Evolutionary conservation across 2,888 invertebrate species (phyloP).

Genomic region (Tetheella fluctuosa): DNA sequence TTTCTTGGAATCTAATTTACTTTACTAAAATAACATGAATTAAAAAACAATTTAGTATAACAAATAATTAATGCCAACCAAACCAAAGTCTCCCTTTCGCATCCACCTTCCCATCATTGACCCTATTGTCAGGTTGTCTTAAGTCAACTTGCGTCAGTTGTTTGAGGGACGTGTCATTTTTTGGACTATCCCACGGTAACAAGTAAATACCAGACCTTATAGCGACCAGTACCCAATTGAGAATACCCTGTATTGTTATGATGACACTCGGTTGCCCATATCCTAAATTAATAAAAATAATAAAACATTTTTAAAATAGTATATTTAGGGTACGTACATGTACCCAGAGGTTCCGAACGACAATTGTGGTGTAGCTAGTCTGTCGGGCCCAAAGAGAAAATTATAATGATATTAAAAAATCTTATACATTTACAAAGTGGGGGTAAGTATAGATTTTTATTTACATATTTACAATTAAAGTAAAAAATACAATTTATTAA

Average conservation of each 20-base stretch:
- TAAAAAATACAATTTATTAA: too few species aligned
- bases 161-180: slow-evolving; percentile 55
- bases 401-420: too few species aligned
- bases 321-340: neutral
- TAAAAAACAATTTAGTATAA: neutral
- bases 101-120: slow-evolving; percentile 90
- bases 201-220: slow-evolving; percentile 73
- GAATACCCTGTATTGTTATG: slow-evolving; percentile 75
- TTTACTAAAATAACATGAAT: neutral
- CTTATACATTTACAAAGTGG: too few species aligned
- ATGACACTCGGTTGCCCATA: slow-evolving; percentile 82
- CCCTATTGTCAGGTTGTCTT: slow-evolving; percentile 78
- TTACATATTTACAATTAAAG: too few species aligned
- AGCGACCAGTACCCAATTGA: slow-evolving; percentile 67
- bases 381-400: too few species aligned
- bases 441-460: too few species aligned
- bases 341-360: too few species aligned
- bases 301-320: too few species aligned
- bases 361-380: too few species aligned
- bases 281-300: slow-evolving; percentile 45
- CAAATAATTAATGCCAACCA: slow-evolving; percentile 64
- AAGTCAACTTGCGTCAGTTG: slow-evolving; percentile 68
- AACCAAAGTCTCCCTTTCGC: slow-evolving; percentile 87
- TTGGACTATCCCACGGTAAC: slow-evolving; percentile 58
- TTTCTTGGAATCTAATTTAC: too few species aligned